Evolutionary conservation across 2,113 vertebrate species (phyloP).

Genomic region (Phoenicopterus ruber): DNA sequence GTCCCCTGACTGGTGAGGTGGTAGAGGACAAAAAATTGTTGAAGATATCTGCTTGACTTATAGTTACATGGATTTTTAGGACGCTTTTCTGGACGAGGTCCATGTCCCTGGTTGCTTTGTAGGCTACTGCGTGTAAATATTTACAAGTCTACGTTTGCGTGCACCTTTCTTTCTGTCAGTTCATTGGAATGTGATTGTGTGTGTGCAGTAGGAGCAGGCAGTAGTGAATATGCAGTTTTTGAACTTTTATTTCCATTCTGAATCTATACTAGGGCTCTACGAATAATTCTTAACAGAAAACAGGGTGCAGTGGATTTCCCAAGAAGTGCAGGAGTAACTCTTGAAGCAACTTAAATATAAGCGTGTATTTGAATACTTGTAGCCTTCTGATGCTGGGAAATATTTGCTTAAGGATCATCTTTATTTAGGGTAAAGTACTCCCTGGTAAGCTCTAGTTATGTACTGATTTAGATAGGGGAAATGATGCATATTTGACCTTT

Average conservation of each 20-base stretch:
- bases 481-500: background rate
- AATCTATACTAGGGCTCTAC: background rate
- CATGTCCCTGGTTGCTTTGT: slow-evolving; percentile 9
- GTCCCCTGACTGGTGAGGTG: background rate
- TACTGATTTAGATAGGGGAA: background rate
- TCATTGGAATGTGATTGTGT: background rate
- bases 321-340: background rate
- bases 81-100: background rate
- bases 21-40: background rate
- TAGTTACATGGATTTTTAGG: background rate
- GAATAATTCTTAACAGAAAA: background rate
- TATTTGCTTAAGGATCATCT: background rate
- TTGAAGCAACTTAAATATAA: background rate
- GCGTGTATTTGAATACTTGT: background rate
- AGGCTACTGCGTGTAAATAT: slow-evolving; percentile 24
- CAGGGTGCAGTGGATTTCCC: background rate
- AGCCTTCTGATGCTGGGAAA: background rate
- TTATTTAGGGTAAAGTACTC: background rate
- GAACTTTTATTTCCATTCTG: background rate
- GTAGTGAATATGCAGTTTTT: background rate
- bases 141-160: background rate
- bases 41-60: background rate
- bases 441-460: background rate
- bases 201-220: background rate
- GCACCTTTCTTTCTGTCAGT: slow-evolving; percentile 26